Base-by-base conservation (phyloP, 2,113 vertebrate species). In the Mormoops blainvillei region DNA sequence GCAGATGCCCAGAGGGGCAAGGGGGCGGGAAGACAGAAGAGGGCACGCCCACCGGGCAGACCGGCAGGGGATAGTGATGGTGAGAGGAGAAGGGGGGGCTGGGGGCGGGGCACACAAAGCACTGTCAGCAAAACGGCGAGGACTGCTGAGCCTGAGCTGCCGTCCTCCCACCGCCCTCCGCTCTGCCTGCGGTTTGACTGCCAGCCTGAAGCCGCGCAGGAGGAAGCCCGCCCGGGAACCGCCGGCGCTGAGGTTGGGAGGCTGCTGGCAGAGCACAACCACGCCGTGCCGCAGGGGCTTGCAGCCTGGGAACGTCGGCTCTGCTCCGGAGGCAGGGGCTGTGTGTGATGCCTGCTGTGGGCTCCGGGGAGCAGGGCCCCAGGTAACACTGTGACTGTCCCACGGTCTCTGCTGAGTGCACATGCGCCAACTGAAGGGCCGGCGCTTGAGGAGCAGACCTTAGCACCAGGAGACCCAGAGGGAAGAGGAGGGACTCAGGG, bases 41-140 rank as follows among this genome's bases (percentile, higher is more conserved):
- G 15, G 11, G 70, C 9, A 0, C 0, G 68, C 68, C 56, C 15
- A 4, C 0, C 26, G 38, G 11, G 26, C 3, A 13, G 28, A 36
- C 36, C 8, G 22, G 70, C 56, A 1, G 0, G 8, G 58, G 20
- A 5, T 45, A 9, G 3, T 33, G 28, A 22, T 10, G 33, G 6
- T 14, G 14, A 83, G 45, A 56, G 61, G 16, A 13, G 19, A 22
- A 2, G 15, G 11, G n/a, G 26, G 5, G 38, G n/a, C n/a, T n/a
- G n/a, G n/a, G n/a, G n/a, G n/a, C n/a, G 36, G 22, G 22, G 9
- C 18, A 36, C 11, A 28, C 6, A 9, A 15, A 36, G 45, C 18
- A 2, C 9, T 0, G 5, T 2, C 86, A 24, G 73, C 33, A 6
- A 41, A 41, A 26, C 0, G 5, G 24, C 2, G 18, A 10, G 2